These are phyloP conservation scores for Drosophila nigritarsus DNA, from an alignment of 2,888 invertebrate species.

Conservation along the genomic window DNA sequence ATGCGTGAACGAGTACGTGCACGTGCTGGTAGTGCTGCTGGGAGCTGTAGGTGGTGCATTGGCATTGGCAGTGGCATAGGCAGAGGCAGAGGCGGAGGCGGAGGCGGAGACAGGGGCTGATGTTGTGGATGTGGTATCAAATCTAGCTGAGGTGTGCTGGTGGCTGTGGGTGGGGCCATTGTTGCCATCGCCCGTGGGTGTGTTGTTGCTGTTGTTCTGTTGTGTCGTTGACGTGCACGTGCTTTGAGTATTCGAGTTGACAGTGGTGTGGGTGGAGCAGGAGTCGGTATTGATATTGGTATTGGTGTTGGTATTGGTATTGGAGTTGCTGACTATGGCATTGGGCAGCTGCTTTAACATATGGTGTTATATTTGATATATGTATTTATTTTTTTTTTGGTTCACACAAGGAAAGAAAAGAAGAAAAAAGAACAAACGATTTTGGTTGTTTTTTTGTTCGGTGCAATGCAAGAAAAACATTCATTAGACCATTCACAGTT, in stretches of 20 bases:
- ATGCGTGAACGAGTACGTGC: conserved; percentile 70
- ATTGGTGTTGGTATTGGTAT: conserved; percentile 33
- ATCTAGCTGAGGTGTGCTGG: conserved; percentile 10
- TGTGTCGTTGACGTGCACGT: conserved; percentile 71
- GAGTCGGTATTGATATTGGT: conserved; percentile 26
- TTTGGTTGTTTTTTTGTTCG: conserved; percentile 51
- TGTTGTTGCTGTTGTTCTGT: conserved; percentile 54
- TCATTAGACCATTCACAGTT: conserved; percentile 25
- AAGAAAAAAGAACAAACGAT: conserved; percentile 69
- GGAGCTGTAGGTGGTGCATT: conserved; percentile 56
- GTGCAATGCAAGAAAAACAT: conserved; percentile 60
- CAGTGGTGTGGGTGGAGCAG: conserved; percentile 48
- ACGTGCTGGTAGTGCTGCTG: conserved; percentile 65
- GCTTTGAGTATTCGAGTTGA: conserved; percentile 62
- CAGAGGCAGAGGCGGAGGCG: conserved; percentile 19
- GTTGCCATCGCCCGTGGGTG: conserved; percentile 37
- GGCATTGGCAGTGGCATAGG: conserved; percentile 34
- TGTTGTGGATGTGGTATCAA: conserved; percentile 19
- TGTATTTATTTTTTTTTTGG: not conserved
- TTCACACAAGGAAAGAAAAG: conserved; percentile 72
- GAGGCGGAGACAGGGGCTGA: conserved; percentile 32
- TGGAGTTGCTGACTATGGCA: conserved; percentile 44
- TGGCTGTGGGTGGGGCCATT: conserved; percentile 22
- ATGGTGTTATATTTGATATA: conserved; percentile 24
- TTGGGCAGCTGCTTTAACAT: conserved; percentile 66